Evolutionary conservation across 1,140 invertebrate species (phyloP), one percentile per base, ranked within the genome.

Genomic region (Drosophila bipectinata): DNA sequence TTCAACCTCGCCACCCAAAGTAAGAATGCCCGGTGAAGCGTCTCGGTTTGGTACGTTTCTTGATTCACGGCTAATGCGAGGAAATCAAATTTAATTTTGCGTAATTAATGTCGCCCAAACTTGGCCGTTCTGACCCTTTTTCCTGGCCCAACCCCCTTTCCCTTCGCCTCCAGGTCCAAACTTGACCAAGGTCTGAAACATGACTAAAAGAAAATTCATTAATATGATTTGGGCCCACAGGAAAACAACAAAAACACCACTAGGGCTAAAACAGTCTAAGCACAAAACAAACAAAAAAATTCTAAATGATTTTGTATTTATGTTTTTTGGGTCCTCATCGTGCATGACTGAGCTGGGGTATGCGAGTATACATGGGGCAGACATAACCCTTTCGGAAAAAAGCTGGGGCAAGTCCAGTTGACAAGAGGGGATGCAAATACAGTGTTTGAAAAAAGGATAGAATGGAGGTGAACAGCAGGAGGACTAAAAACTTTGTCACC

Each of bases 41-140:
- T 44, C 67, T 68, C 44, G 24, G 34, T 49, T 72, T 72, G 28
- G 67, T 47, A 55, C 54, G 30, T 69, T 59, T 59, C 49, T 54
- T 41, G 44, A 51, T 76, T 59, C 47, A 26, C 57, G 45, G 59
- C 67, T 87, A 87, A 87, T 88, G 83, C 83, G 79, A 87, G 83
- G 68, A 88, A 79, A 88, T 87, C 71, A 82, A 82, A 87, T 87
- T 87, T 88, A 87, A 87, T 87, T 87, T 87, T 77, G 67, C 83
- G 79, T 87, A 87, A 87, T 88, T 87, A 88, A 87, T 88, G 82
- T 87, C 61, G 53, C 55, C 63, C 60, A 54, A 69, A 79, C 62
- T 76, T 69, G 24, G 30, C 66, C 67, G 34, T 47, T 68, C 44
- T 18, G n/a, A 37, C 26, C n/a, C 39, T 39, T 47, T 66, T 47